Conservation (phyloP, 2,113 vertebrate genomes). For the Pampusana beccarii region DNA sequence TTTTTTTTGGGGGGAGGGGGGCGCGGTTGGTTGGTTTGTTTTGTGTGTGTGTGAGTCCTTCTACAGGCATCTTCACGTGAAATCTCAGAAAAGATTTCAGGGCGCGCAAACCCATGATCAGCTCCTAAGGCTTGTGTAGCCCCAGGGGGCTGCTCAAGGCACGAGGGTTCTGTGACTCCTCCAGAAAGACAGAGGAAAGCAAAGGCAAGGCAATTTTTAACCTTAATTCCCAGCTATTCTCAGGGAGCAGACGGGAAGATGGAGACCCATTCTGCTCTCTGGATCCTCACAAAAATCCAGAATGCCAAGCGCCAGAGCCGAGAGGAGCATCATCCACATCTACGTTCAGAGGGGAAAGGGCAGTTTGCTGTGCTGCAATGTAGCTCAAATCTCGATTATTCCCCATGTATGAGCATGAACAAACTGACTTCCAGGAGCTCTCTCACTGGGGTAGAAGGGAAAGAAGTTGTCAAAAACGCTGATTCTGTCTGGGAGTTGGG, state of each 20-base stretch:
- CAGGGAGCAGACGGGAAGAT: slow-evolving; percentile 1
- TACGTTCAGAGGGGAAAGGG: not conserved
- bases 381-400: not conserved
- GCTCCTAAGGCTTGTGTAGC: not conserved
- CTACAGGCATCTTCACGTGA: not conserved
- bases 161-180: slow-evolving; percentile 11
- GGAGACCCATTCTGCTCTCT: not conserved
- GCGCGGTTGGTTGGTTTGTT: not conserved
- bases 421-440: not conserved
- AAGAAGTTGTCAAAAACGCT: not conserved
- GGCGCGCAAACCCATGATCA: not conserved
- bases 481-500: not conserved
- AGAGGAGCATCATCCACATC: not conserved
- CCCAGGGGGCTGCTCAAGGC: slow-evolving; percentile 11
- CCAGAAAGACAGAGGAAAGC: not conserved
- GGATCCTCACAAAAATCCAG: not conserved
- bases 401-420: not conserved
- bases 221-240: slow-evolving; percentile 28
- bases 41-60: not conserved
- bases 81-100: slow-evolving; percentile 6
- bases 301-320: not conserved
- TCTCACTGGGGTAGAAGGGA: not conserved
- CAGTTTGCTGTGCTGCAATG: not conserved
- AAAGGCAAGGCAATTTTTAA: slow-evolving; percentile 25
- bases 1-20: not conserved